Percentiles rank a stretch among this genome's conserved stretches.
phyloP scores from a whole-genome alignment of 2,113 vertebrate species.

The Saguinus midas region DNA sequence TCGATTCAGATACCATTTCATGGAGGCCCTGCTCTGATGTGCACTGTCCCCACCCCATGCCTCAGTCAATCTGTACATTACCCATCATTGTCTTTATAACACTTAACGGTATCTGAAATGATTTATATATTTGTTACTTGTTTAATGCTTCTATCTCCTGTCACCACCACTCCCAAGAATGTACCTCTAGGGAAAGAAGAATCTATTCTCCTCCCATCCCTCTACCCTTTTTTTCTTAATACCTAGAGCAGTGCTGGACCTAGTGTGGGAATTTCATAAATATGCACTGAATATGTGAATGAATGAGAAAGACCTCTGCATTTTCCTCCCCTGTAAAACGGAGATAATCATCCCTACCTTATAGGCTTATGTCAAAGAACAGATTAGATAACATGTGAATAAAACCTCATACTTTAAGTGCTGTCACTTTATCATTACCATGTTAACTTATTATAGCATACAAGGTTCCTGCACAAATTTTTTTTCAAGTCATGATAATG shows the following conservation, averaged over 20 bases:
- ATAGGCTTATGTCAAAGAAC: background rate
- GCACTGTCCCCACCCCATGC: accelerated
- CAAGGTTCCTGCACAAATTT: too few species aligned
- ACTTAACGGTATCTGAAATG: background rate
- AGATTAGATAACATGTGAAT: background rate
- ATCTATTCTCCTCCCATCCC: background rate
- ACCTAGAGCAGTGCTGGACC: background rate
- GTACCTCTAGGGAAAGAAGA: background rate
- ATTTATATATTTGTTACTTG: background rate
- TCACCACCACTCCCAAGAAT: background rate
- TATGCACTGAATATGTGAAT: background rate
- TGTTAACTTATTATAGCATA: background rate
- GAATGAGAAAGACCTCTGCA: background rate
- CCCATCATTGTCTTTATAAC: background rate
- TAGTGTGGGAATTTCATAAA: background rate
- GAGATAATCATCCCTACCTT: background rate
- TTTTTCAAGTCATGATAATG: background rate
- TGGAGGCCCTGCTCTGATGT: background rate
- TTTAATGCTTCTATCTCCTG: background rate
- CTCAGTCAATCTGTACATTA: background rate
- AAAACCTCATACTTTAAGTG: background rate
- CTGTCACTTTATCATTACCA: background rate
- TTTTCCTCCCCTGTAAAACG: background rate
- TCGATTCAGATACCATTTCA: background rate
- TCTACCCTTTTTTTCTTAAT: background rate